Conservation (phyloP, 1,140 invertebrate species). For the Brachionus calyciflorus region DNA sequence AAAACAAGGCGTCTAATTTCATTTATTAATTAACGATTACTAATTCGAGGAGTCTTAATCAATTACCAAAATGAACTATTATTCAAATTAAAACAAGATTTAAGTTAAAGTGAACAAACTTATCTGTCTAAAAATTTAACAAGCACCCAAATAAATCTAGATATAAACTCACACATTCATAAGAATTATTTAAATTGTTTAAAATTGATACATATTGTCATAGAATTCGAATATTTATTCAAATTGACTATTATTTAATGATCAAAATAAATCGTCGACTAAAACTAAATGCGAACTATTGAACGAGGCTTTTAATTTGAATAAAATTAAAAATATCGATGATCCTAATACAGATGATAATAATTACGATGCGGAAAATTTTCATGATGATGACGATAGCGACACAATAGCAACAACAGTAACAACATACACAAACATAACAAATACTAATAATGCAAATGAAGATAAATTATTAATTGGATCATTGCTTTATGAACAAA, state of each 20-base stretch:
- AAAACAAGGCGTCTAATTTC: not conserved
- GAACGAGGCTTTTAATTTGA: not conserved
- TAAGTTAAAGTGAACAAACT: not conserved
- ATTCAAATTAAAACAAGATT: not conserved
- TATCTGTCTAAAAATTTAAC: not conserved
- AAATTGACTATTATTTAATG: not conserved
- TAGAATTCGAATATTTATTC: not conserved
- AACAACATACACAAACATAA: constrained; percentile 9
- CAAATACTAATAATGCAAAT: not conserved
- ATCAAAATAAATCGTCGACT: not conserved
- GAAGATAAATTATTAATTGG: constrained; percentile 18
- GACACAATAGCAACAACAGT: constrained; percentile 8
- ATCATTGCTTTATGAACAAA: constrained; percentile 31
- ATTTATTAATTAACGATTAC: not conserved
- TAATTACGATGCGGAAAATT: not conserved
- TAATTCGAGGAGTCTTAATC: not conserved
- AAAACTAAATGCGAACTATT: not conserved
- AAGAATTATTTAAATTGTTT: not conserved
- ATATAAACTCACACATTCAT: not conserved
- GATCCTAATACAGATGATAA: constrained; percentile 34
- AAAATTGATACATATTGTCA: not conserved
- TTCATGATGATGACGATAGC: too few relatives aligned
- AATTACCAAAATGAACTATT: not conserved
- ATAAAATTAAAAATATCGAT: constrained; percentile 45
- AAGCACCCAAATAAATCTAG: not conserved